These are phyloP conservation scores for Cinclus cinclus DNA, from an alignment of 2,113 vertebrate species.

Conservation along the genomic window DNA sequence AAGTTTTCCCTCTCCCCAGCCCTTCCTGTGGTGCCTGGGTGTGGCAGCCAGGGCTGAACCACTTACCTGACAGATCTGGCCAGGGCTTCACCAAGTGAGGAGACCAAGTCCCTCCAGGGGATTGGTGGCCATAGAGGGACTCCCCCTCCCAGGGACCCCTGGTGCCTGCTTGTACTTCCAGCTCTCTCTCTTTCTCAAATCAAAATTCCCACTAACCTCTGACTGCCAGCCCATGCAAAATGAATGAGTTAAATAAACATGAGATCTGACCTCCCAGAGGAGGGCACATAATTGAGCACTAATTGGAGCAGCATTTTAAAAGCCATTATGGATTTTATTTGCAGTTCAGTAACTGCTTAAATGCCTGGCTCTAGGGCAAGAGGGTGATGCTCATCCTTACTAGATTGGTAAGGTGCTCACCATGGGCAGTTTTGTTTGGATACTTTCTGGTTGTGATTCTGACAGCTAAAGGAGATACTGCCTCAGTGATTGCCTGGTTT, in stretches of 20 bases:
- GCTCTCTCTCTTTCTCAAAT: neutral
- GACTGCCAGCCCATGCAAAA: neutral
- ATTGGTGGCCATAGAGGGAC: accelerated
- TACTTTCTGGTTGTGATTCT: neutral
- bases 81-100: neutral
- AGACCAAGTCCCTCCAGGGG: neutral
- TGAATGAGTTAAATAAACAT: neutral
- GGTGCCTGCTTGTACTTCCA: neutral
- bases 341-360: neutral
- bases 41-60: neutral
- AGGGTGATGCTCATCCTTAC: neutral
- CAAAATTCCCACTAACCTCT: neutral
- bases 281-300: neutral
- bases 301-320: constrained; percentile 25
- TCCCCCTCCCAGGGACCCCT: neutral
- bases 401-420: neutral
- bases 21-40: neutral
- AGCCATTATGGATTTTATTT: constrained; percentile 11
- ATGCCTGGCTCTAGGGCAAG: neutral
- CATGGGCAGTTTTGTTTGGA: neutral
- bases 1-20: neutral
- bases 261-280: neutral
- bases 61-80: neutral
- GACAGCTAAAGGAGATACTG: neutral
- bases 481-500: neutral